phyloP scores from a whole-genome alignment of 2,113 vertebrate genomes.

The Malurus melanocephalus region DNA sequence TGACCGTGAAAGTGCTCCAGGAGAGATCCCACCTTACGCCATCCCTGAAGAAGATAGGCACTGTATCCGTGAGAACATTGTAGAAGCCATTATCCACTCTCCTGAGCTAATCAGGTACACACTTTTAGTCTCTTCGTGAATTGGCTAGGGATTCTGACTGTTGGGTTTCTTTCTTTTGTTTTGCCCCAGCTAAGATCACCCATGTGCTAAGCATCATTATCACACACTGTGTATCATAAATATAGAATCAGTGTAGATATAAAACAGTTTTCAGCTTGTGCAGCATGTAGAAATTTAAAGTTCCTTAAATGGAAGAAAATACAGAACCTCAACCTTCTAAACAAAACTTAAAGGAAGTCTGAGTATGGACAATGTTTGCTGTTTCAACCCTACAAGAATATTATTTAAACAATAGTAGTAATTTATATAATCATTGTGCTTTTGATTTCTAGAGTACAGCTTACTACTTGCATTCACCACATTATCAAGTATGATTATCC shows the following conservation, averaged over 20 bases:
- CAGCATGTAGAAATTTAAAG: not conserved
- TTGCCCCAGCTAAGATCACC: not conserved
- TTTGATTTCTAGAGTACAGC: constrained; percentile 86
- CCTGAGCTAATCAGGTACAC: constrained; percentile 94
- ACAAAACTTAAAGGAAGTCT: not conserved
- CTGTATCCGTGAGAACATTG: constrained; percentile 95
- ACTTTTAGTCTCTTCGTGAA: not conserved
- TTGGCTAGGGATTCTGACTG: not conserved
- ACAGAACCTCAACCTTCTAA: not conserved
- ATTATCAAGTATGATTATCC: constrained; percentile 99
- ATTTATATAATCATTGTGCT: not conserved
- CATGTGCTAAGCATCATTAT: not conserved
- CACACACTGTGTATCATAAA: not conserved
- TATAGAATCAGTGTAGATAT: not conserved
- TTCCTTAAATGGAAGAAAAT: not conserved
- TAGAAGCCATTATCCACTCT: constrained; percentile 98
- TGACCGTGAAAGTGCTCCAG: constrained; percentile 84
- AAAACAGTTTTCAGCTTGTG: not conserved
- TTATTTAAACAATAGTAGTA: not conserved
- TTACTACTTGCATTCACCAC: constrained; percentile 97
- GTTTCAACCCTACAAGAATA: not conserved
- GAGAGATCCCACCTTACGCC: constrained; percentile 87
- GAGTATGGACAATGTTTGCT: not conserved
- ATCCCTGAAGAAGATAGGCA: constrained; percentile 95
- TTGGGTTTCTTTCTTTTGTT: not conserved